Base-by-base conservation (phyloP, 2,888 invertebrate species). In the Drosophila infuscata region DNA sequence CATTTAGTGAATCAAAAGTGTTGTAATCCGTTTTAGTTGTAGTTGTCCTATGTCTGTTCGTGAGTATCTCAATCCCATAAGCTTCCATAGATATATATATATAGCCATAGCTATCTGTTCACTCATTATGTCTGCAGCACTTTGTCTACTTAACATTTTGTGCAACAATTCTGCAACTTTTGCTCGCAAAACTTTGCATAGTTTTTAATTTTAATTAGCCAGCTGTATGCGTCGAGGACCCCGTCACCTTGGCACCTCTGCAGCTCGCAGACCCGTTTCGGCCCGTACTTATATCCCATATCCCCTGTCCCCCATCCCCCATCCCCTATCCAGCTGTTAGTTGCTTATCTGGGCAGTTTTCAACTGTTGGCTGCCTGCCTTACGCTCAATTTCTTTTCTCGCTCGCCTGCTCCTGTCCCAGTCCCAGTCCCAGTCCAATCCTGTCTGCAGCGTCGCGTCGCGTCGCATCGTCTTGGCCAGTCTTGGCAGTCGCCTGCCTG, bases 121-220 rank as follows among this genome's bases (percentile, higher is more conserved):
- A 58, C 53, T 81, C 84, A 88, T 85, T 85, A 86, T 78, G 75
- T 83, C 89, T 57, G 62, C 70, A 65, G 71, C 53, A 86, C 70
- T 83, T 85, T 85, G 81, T 85, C 83, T 77, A 74, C 75, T 88
- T 80, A 76, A 78, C 73, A 85, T 85, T 85, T 84, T 80, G 64
- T 65, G 67, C 81, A 81, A 63, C 66, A 74, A 64, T 76, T 80
- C 70, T 66, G 79, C 74, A 74, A 77, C 66, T 74, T 68, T 77
- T 64, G 81, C 77, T 71, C 67, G 57, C 72, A 62, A 70, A 83
- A 79, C 57, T 83, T 70, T 67, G 79, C 76, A 81, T 75, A 80
- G 82, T 82, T 85, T 84, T 80, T 79, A 70, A 82, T 89, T 85
- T 85, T 87, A 85, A 85, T 85, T 85, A 85, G 89, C 89, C 82